phyloP scores from a whole-genome alignment of 1,140 invertebrate genomes.

The Cotesia typhae region DNA sequence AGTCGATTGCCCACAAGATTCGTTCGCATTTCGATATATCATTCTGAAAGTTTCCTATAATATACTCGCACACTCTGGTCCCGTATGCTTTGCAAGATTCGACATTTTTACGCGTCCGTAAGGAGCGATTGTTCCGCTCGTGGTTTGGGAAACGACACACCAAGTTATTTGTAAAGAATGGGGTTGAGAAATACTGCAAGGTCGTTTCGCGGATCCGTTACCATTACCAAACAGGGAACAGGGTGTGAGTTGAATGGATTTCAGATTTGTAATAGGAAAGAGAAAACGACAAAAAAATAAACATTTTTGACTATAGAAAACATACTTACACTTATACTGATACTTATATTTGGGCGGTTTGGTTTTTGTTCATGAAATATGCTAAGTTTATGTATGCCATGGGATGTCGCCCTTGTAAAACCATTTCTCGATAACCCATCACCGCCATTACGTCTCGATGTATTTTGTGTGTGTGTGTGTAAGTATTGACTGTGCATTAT shows the following conservation, averaged over 20 bases:
- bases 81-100: conserved; percentile 38
- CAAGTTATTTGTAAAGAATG: conserved; percentile 3
- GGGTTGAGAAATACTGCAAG: conserved; percentile 20
- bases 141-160: conserved; percentile 26
- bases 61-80: background rate
- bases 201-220: conserved; percentile 33
- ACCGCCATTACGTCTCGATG: conserved; percentile 45
- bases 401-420: conserved; percentile 66
- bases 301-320: background rate
- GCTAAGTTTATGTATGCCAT: conserved; percentile 60
- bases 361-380: conserved; percentile 42
- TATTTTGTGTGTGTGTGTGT: conserved; percentile 8
- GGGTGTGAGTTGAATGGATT: background rate
- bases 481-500: conserved; percentile 49
- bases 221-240: conserved; percentile 25
- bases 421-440: conserved; percentile 64
- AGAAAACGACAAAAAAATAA: conserved; percentile 8
- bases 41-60: conserved; percentile 18
- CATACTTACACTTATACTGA: background rate
- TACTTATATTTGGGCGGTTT: conserved; percentile 23
- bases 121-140: conserved; percentile 55
- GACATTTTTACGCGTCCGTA: conserved; percentile 55
- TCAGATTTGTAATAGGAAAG: background rate
- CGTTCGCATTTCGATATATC: conserved; percentile 25
- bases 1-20: conserved; percentile 19